These are phyloP conservation scores for Sisor rabdophorus DNA, from an alignment of 2,113 vertebrate genomes.

Conservation along the genomic window DNA sequence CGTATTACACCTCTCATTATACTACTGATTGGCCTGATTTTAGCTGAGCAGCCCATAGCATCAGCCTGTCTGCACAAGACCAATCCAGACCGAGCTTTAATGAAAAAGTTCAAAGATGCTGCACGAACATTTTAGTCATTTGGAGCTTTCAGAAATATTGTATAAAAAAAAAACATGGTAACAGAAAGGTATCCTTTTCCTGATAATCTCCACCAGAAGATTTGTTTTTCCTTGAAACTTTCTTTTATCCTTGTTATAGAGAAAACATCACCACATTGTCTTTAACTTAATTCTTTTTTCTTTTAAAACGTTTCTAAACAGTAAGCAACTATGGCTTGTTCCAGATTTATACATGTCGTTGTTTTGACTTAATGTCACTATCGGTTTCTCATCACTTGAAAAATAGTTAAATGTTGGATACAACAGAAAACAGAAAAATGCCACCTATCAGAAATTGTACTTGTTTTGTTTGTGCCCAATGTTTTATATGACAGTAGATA, in stretches of 20 bases:
- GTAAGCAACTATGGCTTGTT: not conserved
- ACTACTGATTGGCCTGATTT: constrained; percentile 89
- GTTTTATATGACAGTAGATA: too few species aligned
- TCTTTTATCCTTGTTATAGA: not conserved
- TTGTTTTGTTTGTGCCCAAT: too few species aligned
- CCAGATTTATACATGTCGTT: not conserved
- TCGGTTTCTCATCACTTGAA: not conserved
- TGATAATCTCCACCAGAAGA: not conserved
- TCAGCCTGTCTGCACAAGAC: constrained; percentile 73
- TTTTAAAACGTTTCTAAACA: not conserved
- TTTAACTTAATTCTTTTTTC: not conserved
- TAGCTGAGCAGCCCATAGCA: constrained; percentile 78
- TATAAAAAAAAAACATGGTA: not conserved
- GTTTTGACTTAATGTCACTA: not conserved
- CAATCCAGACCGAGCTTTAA: constrained; percentile 59
- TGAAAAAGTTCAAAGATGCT: constrained; percentile 56
- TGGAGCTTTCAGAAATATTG: not conserved
- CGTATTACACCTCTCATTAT: constrained; percentile 91
- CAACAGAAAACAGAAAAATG: not conserved
- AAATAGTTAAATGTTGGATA: not conserved
- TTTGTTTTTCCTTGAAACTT: not conserved
- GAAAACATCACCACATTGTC: not conserved
- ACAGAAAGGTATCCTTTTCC: not conserved
- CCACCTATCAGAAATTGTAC: too few species aligned
- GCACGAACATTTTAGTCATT: not conserved